These are phyloP conservation scores for Orussus abietinus DNA, from an alignment of 1,140 invertebrate species.

Conservation along the genomic window DNA sequence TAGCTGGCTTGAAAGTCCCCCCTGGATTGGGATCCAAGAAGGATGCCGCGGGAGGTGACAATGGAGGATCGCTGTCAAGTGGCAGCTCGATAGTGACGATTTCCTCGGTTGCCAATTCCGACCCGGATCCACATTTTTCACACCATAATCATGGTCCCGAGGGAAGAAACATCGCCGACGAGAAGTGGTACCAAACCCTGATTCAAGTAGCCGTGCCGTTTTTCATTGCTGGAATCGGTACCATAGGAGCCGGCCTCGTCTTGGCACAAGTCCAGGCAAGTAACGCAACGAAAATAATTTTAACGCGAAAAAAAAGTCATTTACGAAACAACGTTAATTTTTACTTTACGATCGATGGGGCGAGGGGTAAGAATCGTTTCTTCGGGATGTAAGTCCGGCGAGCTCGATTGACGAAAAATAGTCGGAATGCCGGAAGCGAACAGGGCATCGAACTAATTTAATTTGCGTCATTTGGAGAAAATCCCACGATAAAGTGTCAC, in stretches of 20 bases:
- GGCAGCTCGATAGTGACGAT: slow-evolving; percentile 46
- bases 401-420: no score
- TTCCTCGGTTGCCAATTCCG: slow-evolving; percentile 33
- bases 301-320: neutral
- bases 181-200: slow-evolving; percentile 72
- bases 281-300: slow-evolving; percentile 12
- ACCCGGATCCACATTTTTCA: slow-evolving; percentile 35
- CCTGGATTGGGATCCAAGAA: slow-evolving; percentile 16
- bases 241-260: slow-evolving; percentile 87
- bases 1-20: slow-evolving; percentile 32
- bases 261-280: slow-evolving; percentile 76
- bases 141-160: slow-evolving; percentile 11
- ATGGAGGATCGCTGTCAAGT: slow-evolving; percentile 42
- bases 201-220: slow-evolving; percentile 91
- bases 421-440: no score
- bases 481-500: no score
- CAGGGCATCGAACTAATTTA: no score
- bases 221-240: slow-evolving; percentile 89
- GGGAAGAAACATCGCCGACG: slow-evolving; percentile 52
- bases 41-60: slow-evolving; percentile 14
- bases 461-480: no score
- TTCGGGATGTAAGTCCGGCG: no score
- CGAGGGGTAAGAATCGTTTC: no score
- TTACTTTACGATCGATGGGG: no score
- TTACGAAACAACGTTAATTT: neutral